Conservation (phyloP, 2,797 vertebrate genomes). For the Xyrichtys novacula region DNA sequence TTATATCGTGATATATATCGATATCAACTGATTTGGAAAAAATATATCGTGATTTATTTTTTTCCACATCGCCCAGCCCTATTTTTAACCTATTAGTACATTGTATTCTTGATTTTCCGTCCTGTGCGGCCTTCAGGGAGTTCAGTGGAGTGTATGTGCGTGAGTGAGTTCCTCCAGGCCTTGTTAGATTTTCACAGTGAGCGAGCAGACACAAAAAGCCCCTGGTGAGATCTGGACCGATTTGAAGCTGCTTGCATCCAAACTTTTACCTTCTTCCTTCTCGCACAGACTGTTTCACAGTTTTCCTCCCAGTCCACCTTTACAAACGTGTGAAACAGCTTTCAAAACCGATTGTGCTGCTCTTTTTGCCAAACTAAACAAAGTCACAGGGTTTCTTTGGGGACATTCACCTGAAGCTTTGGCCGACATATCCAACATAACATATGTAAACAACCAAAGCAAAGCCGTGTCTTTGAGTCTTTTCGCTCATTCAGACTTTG, state of each 20-base stretch:
- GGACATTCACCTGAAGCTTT: constrained; percentile 19
- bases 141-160: background rate
- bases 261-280: background rate
- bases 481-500: constrained; percentile 9
- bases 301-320: too few species aligned
- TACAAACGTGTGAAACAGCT: background rate
- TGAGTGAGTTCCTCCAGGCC: constrained; percentile 22
- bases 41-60: too few species aligned
- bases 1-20: too few species aligned
- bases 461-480: background rate
- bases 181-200: constrained; percentile 52
- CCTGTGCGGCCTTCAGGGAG: background rate
- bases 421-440: background rate
- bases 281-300: too few species aligned
- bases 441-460: constrained; percentile 10
- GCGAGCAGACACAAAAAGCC: constrained; percentile 57
- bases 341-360: background rate
- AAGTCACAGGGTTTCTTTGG: background rate
- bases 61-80: too few species aligned
- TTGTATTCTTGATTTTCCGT: constrained; percentile 10
- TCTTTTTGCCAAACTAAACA: background rate
- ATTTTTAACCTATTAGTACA: background rate
- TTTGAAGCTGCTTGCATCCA: background rate
- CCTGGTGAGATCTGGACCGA: constrained; percentile 21
- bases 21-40: too few species aligned